phyloP scores from a whole-genome alignment of 2,797 vertebrate genomes.

The Stomatorhinus walkeri region DNA sequence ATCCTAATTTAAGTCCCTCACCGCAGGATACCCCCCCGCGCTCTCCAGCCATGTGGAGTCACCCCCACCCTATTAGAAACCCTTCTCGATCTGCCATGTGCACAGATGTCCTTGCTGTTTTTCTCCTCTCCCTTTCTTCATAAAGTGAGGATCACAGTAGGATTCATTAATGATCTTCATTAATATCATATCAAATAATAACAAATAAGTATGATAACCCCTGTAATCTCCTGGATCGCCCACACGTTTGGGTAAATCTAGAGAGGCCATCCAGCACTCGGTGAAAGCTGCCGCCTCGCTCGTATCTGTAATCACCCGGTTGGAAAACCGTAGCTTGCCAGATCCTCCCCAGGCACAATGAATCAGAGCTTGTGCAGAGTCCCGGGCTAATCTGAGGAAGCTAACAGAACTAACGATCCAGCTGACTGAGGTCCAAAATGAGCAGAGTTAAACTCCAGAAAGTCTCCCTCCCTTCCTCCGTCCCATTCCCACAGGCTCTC shows the following conservation, averaged over 20 bases:
- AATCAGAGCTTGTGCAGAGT: not conserved
- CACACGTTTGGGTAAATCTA: not conserved
- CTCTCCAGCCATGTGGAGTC: not conserved
- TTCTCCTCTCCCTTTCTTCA: not conserved
- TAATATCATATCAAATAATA: not conserved
- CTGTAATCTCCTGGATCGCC: not conserved
- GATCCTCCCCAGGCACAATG: not conserved
- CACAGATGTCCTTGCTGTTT: not conserved
- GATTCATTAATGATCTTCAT: not conserved
- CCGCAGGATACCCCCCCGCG: not conserved
- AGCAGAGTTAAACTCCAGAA: not conserved
- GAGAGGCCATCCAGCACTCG: not conserved
- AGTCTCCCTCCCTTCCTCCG: not conserved
- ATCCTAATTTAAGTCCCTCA: not conserved
- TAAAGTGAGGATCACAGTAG: not conserved
- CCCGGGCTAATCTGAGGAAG: constrained; percentile 5
- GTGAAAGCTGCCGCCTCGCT: not conserved
- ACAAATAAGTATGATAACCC: not conserved
- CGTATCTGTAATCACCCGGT: not conserved
- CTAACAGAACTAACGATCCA: constrained; percentile 2
- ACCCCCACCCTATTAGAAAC: not conserved
- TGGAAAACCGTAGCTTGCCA: not conserved
- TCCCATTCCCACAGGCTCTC: not conserved
- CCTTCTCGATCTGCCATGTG: not conserved
- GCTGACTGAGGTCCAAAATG: constrained; percentile 2